These are phyloP conservation scores for Thalassaphorura encarpata DNA, from an alignment of 1,140 invertebrate species.

Conservation along the genomic window DNA sequence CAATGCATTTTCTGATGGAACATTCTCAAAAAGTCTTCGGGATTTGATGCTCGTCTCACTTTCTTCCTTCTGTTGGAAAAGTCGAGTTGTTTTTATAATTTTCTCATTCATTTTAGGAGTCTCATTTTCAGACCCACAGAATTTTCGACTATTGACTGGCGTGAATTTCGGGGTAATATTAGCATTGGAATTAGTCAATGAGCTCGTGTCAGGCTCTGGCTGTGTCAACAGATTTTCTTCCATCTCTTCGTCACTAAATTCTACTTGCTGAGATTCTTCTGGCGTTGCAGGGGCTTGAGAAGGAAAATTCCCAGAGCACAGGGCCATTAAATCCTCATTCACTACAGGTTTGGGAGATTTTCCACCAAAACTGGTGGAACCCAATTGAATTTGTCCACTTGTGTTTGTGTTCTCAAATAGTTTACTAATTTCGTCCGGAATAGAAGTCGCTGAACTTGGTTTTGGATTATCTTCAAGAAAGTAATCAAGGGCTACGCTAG, in stretches of 20 bases:
- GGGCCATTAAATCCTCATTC: slow-evolving; percentile 37
- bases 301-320: slow-evolving; percentile 40
- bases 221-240: not conserved
- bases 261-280: slow-evolving; percentile 36
- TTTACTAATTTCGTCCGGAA: slow-evolving; percentile 10
- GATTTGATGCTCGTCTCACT: not conserved
- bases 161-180: not conserved
- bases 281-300: slow-evolving; percentile 32
- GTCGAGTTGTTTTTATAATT: not conserved
- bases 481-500: slow-evolving; percentile 2
- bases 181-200: not conserved
- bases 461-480: slow-evolving; percentile 6
- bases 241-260: slow-evolving; percentile 18
- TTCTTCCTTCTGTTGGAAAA: not conserved
- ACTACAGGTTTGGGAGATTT: too few species aligned
- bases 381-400: too few species aligned
- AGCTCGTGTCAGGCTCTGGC: not conserved
- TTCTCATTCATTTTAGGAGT: slow-evolving; percentile 8
- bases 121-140: slow-evolving; percentile 34
- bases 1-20: not conserved
- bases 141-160: slow-evolving; percentile 4
- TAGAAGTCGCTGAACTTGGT: not conserved
- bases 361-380: too few species aligned
- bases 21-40: not conserved
- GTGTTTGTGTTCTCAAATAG: not conserved